These are phyloP conservation scores for Pteronotus mesoamericanus DNA, from an alignment of 2,797 vertebrate species.

Conservation along the genomic window DNA sequence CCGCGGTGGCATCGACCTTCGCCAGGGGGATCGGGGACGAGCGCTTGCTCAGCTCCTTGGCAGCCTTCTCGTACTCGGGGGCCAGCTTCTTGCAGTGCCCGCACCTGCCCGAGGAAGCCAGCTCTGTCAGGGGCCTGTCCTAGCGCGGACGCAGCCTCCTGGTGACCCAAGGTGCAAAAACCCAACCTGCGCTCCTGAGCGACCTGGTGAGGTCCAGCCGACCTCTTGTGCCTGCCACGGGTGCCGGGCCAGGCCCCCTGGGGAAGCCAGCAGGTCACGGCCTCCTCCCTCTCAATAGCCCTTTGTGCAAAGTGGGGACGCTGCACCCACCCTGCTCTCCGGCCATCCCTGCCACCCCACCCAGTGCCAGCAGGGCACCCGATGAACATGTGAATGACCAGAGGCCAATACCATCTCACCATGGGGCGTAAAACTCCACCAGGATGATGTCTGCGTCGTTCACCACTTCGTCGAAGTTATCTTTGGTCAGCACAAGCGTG, in stretches of 20 bases:
- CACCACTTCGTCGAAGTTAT: constrained; percentile 93
- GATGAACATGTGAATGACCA: neutral
- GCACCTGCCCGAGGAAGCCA: constrained; percentile 85
- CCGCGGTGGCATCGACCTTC: constrained; percentile 91
- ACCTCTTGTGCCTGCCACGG: accelerated
- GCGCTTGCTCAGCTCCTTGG: constrained; percentile 88
- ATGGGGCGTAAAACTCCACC: constrained; percentile 98
- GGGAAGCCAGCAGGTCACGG: neutral
- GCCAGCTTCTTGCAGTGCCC: constrained; percentile 97
- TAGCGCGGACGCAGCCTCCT: accelerated
- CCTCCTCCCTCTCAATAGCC: neutral
- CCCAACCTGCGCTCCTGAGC: neutral
- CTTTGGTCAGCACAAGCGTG: constrained; percentile 91
- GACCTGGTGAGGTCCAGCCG: neutral
- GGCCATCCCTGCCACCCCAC: neutral
- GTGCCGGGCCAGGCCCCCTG: accelerated
- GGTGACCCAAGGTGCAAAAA: neutral
- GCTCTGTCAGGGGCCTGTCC: neutral
- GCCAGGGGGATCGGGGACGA: constrained; percentile 91
- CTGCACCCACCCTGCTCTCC: neutral
- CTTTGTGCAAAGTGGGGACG: too few species aligned
- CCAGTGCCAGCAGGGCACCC: neutral
- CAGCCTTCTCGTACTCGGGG: constrained; percentile 96
- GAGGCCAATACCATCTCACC: constrained; percentile 84
- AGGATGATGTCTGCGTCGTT: constrained; percentile 94